phyloP scores from a whole-genome alignment of 2,797 vertebrate genomes.

The Centroberyx gerrardi region DNA sequence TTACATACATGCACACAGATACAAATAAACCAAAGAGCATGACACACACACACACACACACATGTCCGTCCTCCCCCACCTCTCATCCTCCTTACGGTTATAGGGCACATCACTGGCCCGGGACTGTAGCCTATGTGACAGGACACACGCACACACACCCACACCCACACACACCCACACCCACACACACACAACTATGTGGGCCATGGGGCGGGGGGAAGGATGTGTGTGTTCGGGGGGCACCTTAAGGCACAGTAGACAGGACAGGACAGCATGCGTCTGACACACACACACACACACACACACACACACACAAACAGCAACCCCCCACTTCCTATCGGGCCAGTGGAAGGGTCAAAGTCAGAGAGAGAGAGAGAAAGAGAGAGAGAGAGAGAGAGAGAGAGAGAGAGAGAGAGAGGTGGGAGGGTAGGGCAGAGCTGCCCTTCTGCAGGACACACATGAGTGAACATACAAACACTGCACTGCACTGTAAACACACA shows the following conservation, averaged over 20 bases:
- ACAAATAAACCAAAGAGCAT: not conserved
- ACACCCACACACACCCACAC: conserved; percentile 8
- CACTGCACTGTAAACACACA: not conserved
- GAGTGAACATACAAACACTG: conserved; percentile 44
- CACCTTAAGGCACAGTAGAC: conserved; percentile 74
- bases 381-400: conserved; percentile 46
- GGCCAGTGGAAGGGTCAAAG: conserved; percentile 70
- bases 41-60: conserved; percentile 34
- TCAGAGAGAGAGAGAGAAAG: conserved; percentile 59
- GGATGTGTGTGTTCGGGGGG: conserved; percentile 31
- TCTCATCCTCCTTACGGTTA: conserved; percentile 58
- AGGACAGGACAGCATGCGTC: conserved; percentile 53
- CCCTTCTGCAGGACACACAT: conserved; percentile 56
- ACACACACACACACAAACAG: conserved; percentile 35
- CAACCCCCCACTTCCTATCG: conserved; percentile 37
- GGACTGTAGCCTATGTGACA: conserved; percentile 80
- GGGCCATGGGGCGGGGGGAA: conserved; percentile 56
- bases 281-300: conserved; percentile 42
- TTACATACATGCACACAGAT: conserved; percentile 32
- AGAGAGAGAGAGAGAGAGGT: conserved; percentile 32
- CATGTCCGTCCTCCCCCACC: conserved; percentile 33
- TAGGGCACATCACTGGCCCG: conserved; percentile 79
- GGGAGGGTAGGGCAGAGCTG: conserved; percentile 59
- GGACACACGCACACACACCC: conserved; percentile 60
- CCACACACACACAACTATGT: conserved; percentile 49